phyloP scores from a whole-genome alignment of 2,797 vertebrate genomes.

The Protosalanx chinensis region DNA sequence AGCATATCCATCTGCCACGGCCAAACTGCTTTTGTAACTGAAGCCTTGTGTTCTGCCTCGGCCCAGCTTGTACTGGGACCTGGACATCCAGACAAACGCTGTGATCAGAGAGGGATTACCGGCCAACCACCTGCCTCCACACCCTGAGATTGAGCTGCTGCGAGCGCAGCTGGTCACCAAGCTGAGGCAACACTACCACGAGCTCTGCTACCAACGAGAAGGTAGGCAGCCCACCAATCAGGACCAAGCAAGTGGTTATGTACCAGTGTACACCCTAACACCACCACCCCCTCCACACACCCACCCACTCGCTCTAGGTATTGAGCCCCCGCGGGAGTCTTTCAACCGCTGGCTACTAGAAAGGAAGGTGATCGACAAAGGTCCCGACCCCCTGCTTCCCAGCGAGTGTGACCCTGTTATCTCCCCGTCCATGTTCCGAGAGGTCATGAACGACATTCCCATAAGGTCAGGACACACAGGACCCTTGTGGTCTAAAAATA shows the following conservation, averaged over 20 bases:
- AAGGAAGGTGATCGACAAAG: slow-evolving; percentile 93
- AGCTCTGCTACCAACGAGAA: slow-evolving; percentile 95
- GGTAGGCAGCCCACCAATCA: slow-evolving; percentile 61
- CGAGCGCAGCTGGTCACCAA: slow-evolving; percentile 93
- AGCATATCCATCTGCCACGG: neutral
- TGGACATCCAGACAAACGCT: slow-evolving; percentile 92
- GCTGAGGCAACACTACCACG: slow-evolving; percentile 92
- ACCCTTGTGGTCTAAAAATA: neutral
- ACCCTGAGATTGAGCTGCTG: slow-evolving; percentile 93
- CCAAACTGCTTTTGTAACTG: neutral
- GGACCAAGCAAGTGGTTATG: too few species aligned
- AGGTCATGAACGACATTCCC: slow-evolving; percentile 99
- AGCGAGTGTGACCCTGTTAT: slow-evolving; percentile 93
- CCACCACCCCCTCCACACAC: neutral
- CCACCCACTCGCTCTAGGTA: slow-evolving; percentile 69
- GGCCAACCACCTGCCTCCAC: slow-evolving; percentile 82
- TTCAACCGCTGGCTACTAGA: slow-evolving; percentile 98
- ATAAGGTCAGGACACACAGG: slow-evolving; percentile 80
- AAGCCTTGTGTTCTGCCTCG: neutral
- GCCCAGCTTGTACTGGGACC: slow-evolving; percentile 91
- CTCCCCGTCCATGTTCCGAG: slow-evolving; percentile 96
- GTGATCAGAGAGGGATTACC: slow-evolving; percentile 86
- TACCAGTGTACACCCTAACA: neutral
- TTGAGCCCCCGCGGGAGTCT: slow-evolving; percentile 93
- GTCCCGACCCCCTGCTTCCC: slow-evolving; percentile 87